These are phyloP conservation scores for Typhlichthys eigenmanni DNA, from an alignment of 2,797 vertebrate genomes.

Conservation along the genomic window DNA sequence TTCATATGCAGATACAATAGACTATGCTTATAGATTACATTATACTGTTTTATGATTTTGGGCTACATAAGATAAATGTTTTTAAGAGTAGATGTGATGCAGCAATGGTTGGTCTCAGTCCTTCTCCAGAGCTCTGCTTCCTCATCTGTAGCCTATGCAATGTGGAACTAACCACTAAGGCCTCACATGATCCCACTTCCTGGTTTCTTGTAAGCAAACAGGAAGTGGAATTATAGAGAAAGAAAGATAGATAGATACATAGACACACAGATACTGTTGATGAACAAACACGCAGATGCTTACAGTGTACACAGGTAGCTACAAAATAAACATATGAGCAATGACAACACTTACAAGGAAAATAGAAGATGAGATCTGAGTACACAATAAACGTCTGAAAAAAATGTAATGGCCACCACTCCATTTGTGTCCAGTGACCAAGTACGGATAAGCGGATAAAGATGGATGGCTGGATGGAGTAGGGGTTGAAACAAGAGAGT, in stretches of 20 bases:
- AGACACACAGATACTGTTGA: no score
- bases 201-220: conserved; percentile 55
- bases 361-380: no score
- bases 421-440: no score
- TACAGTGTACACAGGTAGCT: no score
- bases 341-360: no score
- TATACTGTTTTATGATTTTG: not conserved
- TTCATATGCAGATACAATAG: not conserved
- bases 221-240: conserved; percentile 55
- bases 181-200: conserved; percentile 40
- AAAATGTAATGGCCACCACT: no score
- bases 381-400: no score
- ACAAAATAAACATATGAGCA: no score
- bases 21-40: not conserved
- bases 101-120: conserved; percentile 14
- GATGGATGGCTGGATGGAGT: no score
- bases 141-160: not conserved
- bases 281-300: no score
- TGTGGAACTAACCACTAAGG: conserved; percentile 24
- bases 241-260: not conserved
- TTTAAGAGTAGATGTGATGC: conserved; percentile 6
- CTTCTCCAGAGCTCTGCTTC: conserved; percentile 11
- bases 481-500: no score
- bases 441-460: no score
- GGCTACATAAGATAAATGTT: conserved; percentile 1